Percentiles rank a stretch among this genome's conserved stretches.
Evolutionary conservation across 1,140 invertebrate species (phyloP).

Genomic region (Diprion similis): DNA sequence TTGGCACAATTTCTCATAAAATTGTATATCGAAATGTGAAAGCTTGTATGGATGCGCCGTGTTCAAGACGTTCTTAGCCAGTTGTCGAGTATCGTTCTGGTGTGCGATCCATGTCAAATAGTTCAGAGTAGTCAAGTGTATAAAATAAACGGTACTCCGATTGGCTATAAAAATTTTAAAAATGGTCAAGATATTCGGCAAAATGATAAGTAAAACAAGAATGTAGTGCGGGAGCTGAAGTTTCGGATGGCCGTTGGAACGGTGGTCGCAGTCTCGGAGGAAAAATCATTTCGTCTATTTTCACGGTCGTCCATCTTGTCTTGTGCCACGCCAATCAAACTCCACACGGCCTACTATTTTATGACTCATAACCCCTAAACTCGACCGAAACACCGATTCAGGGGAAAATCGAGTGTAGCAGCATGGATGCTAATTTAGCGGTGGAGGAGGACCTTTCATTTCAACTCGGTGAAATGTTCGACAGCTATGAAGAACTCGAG

Average conservation of each 20-base stretch:
- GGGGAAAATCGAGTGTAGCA: constrained; percentile 1
- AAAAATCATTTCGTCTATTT: constrained; percentile 49
- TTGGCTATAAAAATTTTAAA: background rate
- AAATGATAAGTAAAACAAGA: background rate
- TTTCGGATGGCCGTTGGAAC: background rate
- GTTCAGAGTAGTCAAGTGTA: background rate
- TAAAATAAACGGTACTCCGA: background rate
- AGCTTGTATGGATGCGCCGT: background rate
- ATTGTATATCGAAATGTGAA: background rate
- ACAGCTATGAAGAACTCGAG: constrained; percentile 57
- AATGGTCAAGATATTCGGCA: background rate
- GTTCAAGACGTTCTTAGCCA: background rate
- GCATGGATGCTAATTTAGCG: constrained; percentile 33
- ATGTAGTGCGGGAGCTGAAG: background rate
- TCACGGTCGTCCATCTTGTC: constrained; percentile 55
- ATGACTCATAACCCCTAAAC: constrained; percentile 24
- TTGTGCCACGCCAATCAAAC: constrained; percentile 58
- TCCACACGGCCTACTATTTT: constrained; percentile 13
- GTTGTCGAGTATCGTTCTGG: background rate
- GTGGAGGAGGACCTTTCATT: constrained; percentile 49
- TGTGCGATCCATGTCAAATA: background rate
- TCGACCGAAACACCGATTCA: too few species aligned
- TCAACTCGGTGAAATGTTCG: constrained; percentile 54
- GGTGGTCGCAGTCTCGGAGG: constrained; percentile 40
- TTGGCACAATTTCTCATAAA: background rate